phyloP scores from a whole-genome alignment of 2,113 vertebrate genomes.

The Gorilla gorilla region DNA sequence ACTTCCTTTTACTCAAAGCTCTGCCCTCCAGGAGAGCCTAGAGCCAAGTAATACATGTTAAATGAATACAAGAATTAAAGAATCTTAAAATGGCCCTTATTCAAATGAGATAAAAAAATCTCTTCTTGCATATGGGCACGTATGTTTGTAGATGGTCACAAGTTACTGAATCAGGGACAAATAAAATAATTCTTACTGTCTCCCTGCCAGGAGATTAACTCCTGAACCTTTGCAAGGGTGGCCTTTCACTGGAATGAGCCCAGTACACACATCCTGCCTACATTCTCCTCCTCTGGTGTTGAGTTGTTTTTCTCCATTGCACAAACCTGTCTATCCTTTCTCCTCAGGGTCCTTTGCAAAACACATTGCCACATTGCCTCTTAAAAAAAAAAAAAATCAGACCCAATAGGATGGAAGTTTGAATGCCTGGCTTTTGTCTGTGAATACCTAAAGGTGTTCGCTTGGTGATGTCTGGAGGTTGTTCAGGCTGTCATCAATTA shows the following conservation, averaged over 20 bases:
- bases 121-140: neutral
- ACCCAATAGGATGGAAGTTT: neutral
- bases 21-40: neutral
- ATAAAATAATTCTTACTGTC: neutral
- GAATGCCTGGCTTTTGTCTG: neutral
- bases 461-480: neutral
- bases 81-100: conserved; percentile 1
- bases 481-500: neutral
- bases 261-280: rapidly evolving
- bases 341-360: neutral
- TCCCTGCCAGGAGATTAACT: neutral
- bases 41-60: neutral
- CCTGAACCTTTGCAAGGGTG: neutral
- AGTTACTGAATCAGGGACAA: neutral
- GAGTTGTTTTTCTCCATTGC: neutral
- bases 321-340: neutral
- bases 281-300: neutral
- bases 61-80: neutral
- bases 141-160: conserved; percentile 19
- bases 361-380: neutral
- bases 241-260: neutral
- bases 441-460: neutral
- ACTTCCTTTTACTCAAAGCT: neutral
- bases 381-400: neutral
- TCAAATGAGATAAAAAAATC: neutral